A percentile compares a stretch with the other conserved stretches of the same genome.
Evolutionary conservation across 1,140 invertebrate genomes (phyloP).

Genomic region (Polypedilum pembai): DNA sequence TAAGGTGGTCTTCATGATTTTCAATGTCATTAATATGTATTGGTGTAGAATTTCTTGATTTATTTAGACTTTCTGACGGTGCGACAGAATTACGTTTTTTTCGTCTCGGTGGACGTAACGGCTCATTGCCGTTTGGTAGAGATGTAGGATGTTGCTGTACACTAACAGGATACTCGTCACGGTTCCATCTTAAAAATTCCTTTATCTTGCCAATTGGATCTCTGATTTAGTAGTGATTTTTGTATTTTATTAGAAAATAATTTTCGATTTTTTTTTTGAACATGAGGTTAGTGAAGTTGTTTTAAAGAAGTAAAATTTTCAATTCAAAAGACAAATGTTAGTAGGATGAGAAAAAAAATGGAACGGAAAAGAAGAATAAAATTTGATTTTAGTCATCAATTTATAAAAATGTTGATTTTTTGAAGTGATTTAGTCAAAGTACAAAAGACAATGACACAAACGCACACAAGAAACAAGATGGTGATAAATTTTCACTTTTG

Average conservation of each 20-base stretch:
- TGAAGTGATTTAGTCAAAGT: background rate
- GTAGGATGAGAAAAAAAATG: background rate
- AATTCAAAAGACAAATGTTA: background rate
- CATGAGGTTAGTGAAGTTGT: background rate
- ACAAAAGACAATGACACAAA: background rate
- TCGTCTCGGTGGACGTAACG: background rate
- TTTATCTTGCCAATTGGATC: background rate
- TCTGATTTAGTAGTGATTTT: background rate
- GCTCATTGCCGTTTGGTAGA: background rate
- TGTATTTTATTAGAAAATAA: background rate
- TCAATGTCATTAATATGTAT: background rate
- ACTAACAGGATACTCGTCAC: background rate
- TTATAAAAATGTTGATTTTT: background rate
- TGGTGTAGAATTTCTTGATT: background rate
- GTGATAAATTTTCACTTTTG: background rate
- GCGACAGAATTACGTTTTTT: conserved; percentile 5
- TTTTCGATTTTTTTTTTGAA: background rate
- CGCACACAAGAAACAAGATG: background rate
- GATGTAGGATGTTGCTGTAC: background rate
- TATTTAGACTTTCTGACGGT: background rate
- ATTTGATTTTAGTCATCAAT: conserved; percentile 10
- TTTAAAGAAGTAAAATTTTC: background rate
- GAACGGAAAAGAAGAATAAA: conserved; percentile 18
- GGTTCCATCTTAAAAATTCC: conserved; percentile 14
- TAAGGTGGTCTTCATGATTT: background rate